Percentiles rank a stretch among this genome's conserved stretches.
These are phyloP conservation scores for Eriosoma lanigerum DNA, from an alignment of 1,140 invertebrate species.

Conservation along the genomic window DNA sequence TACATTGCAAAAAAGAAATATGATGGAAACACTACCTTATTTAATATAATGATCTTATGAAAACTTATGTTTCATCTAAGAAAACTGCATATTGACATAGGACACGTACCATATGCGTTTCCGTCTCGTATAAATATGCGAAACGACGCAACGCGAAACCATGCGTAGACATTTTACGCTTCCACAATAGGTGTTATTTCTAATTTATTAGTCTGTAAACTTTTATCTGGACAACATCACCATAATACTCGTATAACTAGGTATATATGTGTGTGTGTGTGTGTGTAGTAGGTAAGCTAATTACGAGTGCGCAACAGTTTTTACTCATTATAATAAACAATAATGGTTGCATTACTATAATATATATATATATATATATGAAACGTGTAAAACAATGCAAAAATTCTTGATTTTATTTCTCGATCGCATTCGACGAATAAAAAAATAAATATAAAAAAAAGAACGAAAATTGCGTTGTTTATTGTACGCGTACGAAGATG, in stretches of 20 bases:
- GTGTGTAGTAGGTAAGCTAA: too few species aligned
- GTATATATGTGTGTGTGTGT: too few species aligned
- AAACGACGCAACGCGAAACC: too few species aligned
- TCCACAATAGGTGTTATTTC: constrained; percentile 25
- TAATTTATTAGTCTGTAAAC: background rate
- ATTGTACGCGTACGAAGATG: background rate
- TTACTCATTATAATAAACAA: constrained; percentile 16
- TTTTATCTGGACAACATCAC: constrained; percentile 24
- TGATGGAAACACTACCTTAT: too few species aligned
- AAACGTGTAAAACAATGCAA: constrained; percentile 1
- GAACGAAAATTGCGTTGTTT: constrained; percentile 16
- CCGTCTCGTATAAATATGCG: background rate
- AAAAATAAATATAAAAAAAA: background rate
- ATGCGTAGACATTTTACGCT: too few species aligned
- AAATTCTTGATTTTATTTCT: background rate
- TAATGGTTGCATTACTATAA: too few species aligned
- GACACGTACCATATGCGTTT: background rate
- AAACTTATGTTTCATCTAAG: too few species aligned
- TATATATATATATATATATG: background rate
- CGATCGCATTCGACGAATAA: background rate
- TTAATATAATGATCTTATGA: too few species aligned
- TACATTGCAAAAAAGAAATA: too few species aligned
- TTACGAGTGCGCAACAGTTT: background rate
- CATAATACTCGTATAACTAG: background rate
- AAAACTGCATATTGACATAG: background rate